These are phyloP conservation scores for Dicerorhinus sumatrensis DNA, from an alignment of 2,113 vertebrate genomes.

Conservation along the genomic window DNA sequence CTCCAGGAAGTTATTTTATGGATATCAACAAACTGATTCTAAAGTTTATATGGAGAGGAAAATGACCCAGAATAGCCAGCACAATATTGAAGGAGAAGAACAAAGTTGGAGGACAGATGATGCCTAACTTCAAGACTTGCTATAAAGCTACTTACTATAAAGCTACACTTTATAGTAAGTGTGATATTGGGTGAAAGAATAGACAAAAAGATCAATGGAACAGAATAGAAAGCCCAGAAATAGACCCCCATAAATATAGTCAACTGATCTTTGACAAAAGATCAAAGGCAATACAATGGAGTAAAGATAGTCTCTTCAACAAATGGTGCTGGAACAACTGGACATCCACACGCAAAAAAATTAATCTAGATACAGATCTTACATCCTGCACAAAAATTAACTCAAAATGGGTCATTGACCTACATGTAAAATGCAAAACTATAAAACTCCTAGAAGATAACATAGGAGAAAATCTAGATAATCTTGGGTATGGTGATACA, in stretches of 20 bases:
- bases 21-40: neutral
- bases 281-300: neutral
- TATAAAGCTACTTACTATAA: neutral
- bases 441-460: neutral
- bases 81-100: neutral
- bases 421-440: neutral
- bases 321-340: neutral
- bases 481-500: neutral
- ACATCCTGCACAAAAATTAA: conserved; percentile 11
- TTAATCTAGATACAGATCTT: neutral
- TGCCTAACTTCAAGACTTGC: neutral
- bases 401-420: neutral
- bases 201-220: neutral
- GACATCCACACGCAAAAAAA: neutral
- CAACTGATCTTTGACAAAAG: neutral
- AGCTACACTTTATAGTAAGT: neutral
- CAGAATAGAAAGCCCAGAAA: neutral
- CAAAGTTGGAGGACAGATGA: neutral
- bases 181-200: neutral
- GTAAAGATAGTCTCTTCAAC: conserved; percentile 8
- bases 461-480: neutral
- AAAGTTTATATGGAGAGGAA: neutral
- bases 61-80: neutral
- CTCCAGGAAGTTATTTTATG: neutral
- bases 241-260: neutral